Evolutionary conservation across 2,797 vertebrate species (phyloP), one percentile per base, ranked within the genome.

Genomic region (Hafferia zeledoni): DNA sequence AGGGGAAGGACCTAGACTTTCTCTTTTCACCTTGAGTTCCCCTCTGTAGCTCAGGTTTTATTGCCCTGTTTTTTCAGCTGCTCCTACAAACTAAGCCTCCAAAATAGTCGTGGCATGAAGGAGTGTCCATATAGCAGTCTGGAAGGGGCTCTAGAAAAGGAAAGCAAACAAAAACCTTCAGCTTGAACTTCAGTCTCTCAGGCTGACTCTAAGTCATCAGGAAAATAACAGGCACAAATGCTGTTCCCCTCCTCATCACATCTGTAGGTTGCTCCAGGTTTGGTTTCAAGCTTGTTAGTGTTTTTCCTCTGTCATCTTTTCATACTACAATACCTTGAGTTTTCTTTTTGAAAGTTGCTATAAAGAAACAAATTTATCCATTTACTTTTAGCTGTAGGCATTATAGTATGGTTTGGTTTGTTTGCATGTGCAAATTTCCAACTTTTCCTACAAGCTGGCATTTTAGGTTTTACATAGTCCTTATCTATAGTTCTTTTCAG

Each of bases 401-500:
- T 50, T 56, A 50, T 24, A 17, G 23, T 76, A 18, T 75, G 35
- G 17, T 88, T 76, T 59, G 24, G 9, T 87, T 90, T 92, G 46
- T 84, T 94, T 83, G 23, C 47, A 57, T 75, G 19, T 20, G 19
- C 27, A 83, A 20, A 68, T 93, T 78, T 92, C 13, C 55, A 94
- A 35, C 31, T 81, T 28, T 94, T 91, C 85, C 87, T 70, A 52
- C 31, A 81, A 88, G 37, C 33, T 65, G 74, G 41, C 43, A 70
- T 91, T 96, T 94, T 69, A 85, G 69, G 23, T 93, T 97, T 90
- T 93, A 53, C 82, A 89, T 96, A 93, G 89, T 61, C 67, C 18
- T 30, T 41, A 47, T 90, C 75, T 75, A 55, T 93, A 5, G 1
- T 84, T 96, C 76, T 74, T 81, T 94, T 84, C 64, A 55, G 44